Base-by-base conservation (phyloP, 2,113 vertebrate genomes). In the Petrocephalus microphthalmus region DNA sequence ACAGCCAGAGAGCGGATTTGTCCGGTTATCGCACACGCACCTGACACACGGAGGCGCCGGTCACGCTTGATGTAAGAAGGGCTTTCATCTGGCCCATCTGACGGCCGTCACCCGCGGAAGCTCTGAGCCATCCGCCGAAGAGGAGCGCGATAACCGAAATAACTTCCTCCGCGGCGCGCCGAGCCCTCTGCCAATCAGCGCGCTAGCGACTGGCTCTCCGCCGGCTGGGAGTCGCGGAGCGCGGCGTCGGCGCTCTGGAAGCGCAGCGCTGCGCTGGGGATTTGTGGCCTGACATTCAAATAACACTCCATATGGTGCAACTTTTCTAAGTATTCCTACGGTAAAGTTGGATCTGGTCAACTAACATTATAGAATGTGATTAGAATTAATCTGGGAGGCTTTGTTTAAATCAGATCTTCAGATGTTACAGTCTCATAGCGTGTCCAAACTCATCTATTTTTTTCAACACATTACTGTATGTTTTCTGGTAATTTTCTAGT, bases 21-120 rank as follows among this genome's bases (percentile, higher is more conserved):
- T 17, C 37, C 7, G 42, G 81, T 83, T 83, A 83, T 83, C 42
- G 37, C 81, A 1, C 81, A 2, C 19, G 81, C 81, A 49, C 33
- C 37, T n/a, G 37, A 82, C 33, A 19, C 6, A 82, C 78, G 20
- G 33, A 20, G 78, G 19, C 78, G 20, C 19, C 45, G 29, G 45
- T 83, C 22, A 83, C 81, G 45, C 81, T 83, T 83, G 81, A 83
- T n/a, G 81, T 83, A 83, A 83, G 45, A 13, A 49, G 81, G 20
- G 81, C 37, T 83, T 83, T 49, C 81, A 83, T 83, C 81, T 83
- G 20, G 0, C 81, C 19, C 81, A n/a, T 83, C 81, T 47, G 10
- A 22, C 17, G 22, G 19, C 20, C 10, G 45, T 47, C 19, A 37
- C 37, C 29, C 74, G 20, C 33, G 7, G 42, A 74, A 25, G 29